These are phyloP conservation scores for Onychorhynchus coronatus DNA, from an alignment of 2,113 vertebrate species.

Conservation along the genomic window DNA sequence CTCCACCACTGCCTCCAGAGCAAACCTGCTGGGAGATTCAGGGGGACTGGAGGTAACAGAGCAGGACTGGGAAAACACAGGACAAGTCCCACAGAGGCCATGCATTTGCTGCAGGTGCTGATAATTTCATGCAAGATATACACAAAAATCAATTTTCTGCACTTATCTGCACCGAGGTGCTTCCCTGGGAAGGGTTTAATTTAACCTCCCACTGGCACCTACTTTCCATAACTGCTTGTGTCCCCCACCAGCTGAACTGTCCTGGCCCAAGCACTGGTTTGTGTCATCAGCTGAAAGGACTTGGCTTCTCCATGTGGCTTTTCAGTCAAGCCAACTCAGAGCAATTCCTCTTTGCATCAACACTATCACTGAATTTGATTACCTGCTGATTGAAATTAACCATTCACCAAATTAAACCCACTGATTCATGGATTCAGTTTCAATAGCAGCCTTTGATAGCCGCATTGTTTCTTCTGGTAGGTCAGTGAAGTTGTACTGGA, in stretches of 20 bases:
- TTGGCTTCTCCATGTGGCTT: not conserved
- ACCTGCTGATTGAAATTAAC: too few relatives aligned
- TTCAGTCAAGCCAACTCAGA: not conserved
- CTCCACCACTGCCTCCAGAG: not conserved
- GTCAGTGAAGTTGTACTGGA: not conserved
- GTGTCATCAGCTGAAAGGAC: not conserved
- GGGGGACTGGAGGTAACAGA: not conserved
- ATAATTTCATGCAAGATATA: not conserved
- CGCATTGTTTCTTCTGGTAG: not conserved
- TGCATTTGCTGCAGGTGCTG: not conserved
- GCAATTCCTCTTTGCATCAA: not conserved
- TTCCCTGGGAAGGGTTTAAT: not conserved
- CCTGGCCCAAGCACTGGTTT: not conserved
- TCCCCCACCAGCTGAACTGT: not conserved
- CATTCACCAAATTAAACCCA: too few relatives aligned
- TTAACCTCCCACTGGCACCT: not conserved
- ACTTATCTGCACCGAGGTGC: not conserved
- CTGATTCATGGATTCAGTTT: not conserved
- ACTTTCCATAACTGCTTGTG: not conserved
- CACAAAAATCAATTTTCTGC: not conserved
- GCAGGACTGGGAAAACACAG: not conserved
- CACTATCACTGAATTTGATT: not conserved
- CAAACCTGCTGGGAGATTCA: not conserved
- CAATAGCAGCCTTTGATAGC: not conserved
- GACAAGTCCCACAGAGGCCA: not conserved